A percentile compares a stretch with the other conserved stretches of the same genome.
Conservation (phyloP, 1,140 invertebrate genomes). For the Brachionus rotundiformis region DNA sequence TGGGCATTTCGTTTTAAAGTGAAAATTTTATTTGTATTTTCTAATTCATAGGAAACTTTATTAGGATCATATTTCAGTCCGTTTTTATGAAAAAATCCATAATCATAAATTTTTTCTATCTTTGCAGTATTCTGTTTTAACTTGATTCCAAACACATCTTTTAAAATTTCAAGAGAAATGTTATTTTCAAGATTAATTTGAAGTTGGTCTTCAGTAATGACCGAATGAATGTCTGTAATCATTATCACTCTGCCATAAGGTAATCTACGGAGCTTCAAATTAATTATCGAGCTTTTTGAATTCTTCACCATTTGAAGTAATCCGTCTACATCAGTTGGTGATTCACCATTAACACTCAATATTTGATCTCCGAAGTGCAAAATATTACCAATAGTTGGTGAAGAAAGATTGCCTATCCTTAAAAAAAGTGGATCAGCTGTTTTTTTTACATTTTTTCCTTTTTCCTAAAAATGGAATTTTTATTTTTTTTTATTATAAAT, state of each 20-base stretch:
- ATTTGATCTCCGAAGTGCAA: conserved; percentile 43
- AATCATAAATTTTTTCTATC: conserved; percentile 10
- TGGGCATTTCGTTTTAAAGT: neutral
- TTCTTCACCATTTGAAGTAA: conserved; percentile 13
- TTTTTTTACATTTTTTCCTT: too few relatives aligned
- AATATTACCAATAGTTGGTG: conserved; percentile 30
- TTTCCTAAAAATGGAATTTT: too few relatives aligned
- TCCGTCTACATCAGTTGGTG: neutral
- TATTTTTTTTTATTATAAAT: too few relatives aligned
- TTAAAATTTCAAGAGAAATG: conserved; percentile 23
- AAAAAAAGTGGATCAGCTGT: neutral
- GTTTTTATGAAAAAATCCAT: conserved; percentile 25
- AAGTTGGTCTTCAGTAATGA: neutral
- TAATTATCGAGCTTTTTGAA: neutral
- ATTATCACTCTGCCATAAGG: conserved; percentile 15
- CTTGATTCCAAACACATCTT: conserved; percentile 21
- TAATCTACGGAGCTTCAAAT: neutral
- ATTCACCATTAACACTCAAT: neutral
- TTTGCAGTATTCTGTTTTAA: conserved; percentile 35
- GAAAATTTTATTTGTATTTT: conserved; percentile 14
- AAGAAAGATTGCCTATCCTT: conserved; percentile 35
- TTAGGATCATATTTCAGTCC: conserved; percentile 37
- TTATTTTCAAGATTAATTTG: conserved; percentile 36
- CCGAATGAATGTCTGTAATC: conserved; percentile 4
- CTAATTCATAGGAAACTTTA: conserved; percentile 16